phyloP scores from a whole-genome alignment of 2,797 vertebrate species.

The Falco berigora region DNA sequence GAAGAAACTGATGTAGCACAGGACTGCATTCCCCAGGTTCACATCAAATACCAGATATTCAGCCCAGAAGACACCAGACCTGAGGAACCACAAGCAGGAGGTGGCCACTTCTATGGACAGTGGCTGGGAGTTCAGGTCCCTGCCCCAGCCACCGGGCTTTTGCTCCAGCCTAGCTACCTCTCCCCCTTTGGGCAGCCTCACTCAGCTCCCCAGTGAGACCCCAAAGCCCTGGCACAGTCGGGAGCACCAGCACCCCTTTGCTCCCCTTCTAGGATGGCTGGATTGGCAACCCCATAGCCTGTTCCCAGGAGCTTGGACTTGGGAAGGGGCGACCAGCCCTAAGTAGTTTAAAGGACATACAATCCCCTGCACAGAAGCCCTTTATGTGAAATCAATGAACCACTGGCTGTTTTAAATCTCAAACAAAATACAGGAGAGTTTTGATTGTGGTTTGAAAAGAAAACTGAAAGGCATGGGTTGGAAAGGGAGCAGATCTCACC shows the following conservation, averaged over 20 bases:
- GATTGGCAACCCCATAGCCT: background rate
- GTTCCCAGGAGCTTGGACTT: background rate
- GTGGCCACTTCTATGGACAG: accelerated
- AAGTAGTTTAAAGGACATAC: background rate
- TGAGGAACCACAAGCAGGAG: background rate
- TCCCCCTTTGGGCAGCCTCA: background rate
- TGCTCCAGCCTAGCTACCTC: background rate
- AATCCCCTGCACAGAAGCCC: conserved; percentile 36
- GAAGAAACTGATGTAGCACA: background rate
- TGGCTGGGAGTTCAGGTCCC: background rate
- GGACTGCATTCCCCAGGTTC: background rate
- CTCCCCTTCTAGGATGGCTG: background rate
- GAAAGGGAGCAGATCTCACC: conserved; percentile 35
- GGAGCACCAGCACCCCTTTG: accelerated
- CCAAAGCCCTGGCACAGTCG: background rate
- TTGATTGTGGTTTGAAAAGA: conserved; percentile 62
- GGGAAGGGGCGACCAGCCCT: background rate
- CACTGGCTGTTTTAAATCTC: conserved; percentile 44
- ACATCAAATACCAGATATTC: background rate
- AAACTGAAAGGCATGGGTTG: background rate
- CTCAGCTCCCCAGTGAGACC: background rate
- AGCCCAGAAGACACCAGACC: background rate
- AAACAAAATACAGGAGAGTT: conserved; percentile 53
- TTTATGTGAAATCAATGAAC: conserved; percentile 40
- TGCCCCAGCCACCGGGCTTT: background rate